phyloP scores from a whole-genome alignment of 2,113 vertebrate species.

The Mormyrus iriodes region DNA sequence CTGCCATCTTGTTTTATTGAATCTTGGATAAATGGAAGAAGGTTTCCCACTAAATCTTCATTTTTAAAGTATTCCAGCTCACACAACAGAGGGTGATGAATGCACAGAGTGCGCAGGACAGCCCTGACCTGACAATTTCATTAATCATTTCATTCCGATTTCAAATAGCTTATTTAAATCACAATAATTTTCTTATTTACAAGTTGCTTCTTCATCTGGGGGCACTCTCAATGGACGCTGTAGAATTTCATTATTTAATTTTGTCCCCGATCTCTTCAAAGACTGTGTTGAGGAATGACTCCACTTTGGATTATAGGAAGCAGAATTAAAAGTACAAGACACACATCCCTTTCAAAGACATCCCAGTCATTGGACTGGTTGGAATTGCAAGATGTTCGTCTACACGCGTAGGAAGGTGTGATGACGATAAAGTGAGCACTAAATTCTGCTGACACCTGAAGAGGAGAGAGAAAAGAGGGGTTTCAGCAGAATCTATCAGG shows the following conservation, averaged over 20 bases:
- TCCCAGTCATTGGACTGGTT: not conserved
- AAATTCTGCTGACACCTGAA: not conserved
- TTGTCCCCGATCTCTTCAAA: not conserved
- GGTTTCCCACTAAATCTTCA: not conserved
- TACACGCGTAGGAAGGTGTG: not conserved
- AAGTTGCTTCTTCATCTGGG: no score
- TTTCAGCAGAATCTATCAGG: conserved; percentile 6
- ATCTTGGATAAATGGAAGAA: not conserved
- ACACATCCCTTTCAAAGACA: not conserved
- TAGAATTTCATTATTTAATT: not conserved
- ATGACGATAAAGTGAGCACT: not conserved
- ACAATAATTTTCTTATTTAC: not conserved
- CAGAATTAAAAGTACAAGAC: not conserved
- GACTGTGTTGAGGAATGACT: no score
- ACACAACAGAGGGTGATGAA: not conserved
- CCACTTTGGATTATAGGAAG: not conserved
- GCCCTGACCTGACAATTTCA: not conserved
- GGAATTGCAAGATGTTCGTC: not conserved
- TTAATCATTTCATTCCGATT: not conserved
- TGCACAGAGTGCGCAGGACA: not conserved
- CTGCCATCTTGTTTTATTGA: not conserved
- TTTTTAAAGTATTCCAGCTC: not conserved
- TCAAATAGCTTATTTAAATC: not conserved
- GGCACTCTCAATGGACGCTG: not conserved
- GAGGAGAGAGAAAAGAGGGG: not conserved